Evolutionary conservation across 2,113 vertebrate species (phyloP).

Genomic region (Noturus placidus): DNA sequence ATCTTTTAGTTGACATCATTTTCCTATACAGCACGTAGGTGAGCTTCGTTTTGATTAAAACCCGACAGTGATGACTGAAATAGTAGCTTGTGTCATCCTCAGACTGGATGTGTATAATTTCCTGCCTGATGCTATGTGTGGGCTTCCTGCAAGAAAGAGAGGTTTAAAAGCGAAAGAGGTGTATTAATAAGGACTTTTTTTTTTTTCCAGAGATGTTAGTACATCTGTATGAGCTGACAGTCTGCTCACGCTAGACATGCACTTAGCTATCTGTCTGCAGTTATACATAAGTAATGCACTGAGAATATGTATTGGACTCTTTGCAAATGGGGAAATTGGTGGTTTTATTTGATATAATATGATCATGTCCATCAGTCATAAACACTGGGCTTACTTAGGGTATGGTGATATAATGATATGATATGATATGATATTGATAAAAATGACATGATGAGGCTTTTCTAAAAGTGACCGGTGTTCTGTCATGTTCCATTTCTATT

Average conservation of each 20-base stretch:
- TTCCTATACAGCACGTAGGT: neutral
- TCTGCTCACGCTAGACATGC: slow-evolving; percentile 16
- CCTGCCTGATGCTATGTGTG: neutral
- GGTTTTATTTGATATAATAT: neutral
- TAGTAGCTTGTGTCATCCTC: slow-evolving; percentile 17
- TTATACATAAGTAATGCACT: slow-evolving; percentile 1
- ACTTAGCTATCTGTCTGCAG: slow-evolving; percentile 21
- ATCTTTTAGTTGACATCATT: slow-evolving; percentile 20
- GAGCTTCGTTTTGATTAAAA: neutral
- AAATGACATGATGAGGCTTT: neutral
- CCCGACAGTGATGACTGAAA: slow-evolving; percentile 12
- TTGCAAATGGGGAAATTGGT: neutral
- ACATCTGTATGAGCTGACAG: neutral
- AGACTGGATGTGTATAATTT: neutral
- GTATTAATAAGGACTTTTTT: neutral
- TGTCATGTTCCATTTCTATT: neutral
- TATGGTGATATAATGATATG: neutral
- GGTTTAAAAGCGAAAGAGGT: neutral
- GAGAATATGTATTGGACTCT: neutral
- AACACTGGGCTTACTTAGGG: neutral
- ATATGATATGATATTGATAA: neutral
- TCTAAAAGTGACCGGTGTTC: neutral
- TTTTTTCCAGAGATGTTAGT: neutral
- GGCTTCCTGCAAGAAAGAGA: slow-evolving; percentile 7
- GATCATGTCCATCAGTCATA: neutral